These are phyloP conservation scores for Junco hyemalis DNA, from an alignment of 2,113 vertebrate genomes.

Conservation along the genomic window DNA sequence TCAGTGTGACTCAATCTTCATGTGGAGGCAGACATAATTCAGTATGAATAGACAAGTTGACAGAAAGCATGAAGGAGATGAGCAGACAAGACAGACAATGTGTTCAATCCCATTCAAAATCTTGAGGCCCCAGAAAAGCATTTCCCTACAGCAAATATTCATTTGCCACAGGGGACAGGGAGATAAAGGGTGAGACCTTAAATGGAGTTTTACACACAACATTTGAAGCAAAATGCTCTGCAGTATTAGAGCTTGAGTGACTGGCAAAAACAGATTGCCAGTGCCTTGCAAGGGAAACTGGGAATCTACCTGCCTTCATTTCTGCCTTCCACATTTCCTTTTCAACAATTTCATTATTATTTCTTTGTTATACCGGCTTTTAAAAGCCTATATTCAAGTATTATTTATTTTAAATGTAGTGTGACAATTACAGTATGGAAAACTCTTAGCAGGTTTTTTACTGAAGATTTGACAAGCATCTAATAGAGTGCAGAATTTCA, in stretches of 20 bases:
- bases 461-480: not conserved
- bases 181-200: rapidly evolving
- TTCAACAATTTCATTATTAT: not conserved
- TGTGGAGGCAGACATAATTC: not conserved
- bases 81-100: not conserved
- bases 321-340: not conserved
- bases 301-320: not conserved
- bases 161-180: rapidly evolving
- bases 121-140: not conserved
- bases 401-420: not conserved
- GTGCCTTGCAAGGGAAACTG: not conserved
- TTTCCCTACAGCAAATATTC: not conserved
- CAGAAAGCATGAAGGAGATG: not conserved
- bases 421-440: rapidly evolving
- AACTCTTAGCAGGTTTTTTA: not conserved
- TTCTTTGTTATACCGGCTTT: not conserved
- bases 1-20: not conserved
- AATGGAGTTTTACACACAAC: not conserved
- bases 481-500: not conserved
- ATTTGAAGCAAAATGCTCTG: not conserved
- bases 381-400: not conserved
- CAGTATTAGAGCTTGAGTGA: not conserved
- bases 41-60: not conserved
- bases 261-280: not conserved
- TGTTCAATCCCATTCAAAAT: not conserved